Base-by-base conservation (phyloP, 2,888 invertebrate species). In the Idaea straminata region DNA sequence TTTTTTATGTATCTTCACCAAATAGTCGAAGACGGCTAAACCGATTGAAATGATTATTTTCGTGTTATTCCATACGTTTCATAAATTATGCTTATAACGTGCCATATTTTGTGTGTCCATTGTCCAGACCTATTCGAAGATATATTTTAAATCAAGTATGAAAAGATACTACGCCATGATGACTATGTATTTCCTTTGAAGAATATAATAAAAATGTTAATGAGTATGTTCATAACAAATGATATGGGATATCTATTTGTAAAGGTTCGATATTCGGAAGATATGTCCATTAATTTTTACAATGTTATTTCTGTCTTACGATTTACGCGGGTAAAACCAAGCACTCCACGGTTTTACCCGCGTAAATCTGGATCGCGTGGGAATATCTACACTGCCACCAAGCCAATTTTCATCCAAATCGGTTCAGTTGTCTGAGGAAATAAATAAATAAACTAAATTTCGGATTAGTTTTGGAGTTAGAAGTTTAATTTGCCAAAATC, bases 191-290 rank as follows among this genome's bases (percentile, higher is more conserved):
- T 47, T 47, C 47, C 13, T 47, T 47, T 47, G 13, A 13, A 0
- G 47, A 47, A 47, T 47, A 47, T 47, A 47, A 47, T 47, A 47
- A 47, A 47, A 47, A 47, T 47, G 47, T 47, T 47, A 47, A 47
- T 47, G 10, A 47, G 10, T 7, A 47, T 47, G 47, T 10, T 47
- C 47, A 7, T 47, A 13, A 47, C 47, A 47, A 47, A 47, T 47
- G 47, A 47, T 47, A 47, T 47, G 47, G 47, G 47, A 47, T 47
- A 47, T 47, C 13, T 47, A 13, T 13, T 13, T 47, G 7, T 7
- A 47, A 47, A 47, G 47, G 10, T 47, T 10, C 10, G 47, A 47
- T 47, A 47, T 47, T 47, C 10, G 10, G 47, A 47, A 7, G 47
- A 47, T 47, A 13, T 47, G 47, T 47, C 47, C 47, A 47, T 6